Evolutionary conservation across 2,888 invertebrate genomes (phyloP).

Genomic region (Leptura quadrifasciata): DNA sequence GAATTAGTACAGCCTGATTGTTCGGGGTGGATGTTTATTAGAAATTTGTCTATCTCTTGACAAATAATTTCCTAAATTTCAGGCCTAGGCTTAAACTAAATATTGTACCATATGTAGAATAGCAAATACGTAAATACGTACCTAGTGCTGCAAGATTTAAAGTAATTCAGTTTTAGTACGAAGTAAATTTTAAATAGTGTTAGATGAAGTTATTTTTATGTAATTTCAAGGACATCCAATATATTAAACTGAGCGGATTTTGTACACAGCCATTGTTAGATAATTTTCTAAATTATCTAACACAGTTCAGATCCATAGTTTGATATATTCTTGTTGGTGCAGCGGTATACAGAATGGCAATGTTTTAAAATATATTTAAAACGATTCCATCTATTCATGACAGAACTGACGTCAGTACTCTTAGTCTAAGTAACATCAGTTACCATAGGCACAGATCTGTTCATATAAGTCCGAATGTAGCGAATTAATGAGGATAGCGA

Average conservation of each 20-base stretch:
- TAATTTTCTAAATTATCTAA: conserved; percentile 28
- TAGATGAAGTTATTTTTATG: neutral
- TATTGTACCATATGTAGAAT: conserved; percentile 29
- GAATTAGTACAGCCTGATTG: neutral
- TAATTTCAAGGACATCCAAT: neutral
- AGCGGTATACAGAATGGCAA: conserved; percentile 8
- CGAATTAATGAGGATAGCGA: too few species aligned
- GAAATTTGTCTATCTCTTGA: neutral
- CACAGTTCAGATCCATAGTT: conserved; percentile 7
- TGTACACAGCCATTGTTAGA: conserved; percentile 32
- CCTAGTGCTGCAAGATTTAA: neutral
- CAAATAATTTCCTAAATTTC: conserved; percentile 30
- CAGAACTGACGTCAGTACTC: too few species aligned
- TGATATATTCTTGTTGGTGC: neutral
- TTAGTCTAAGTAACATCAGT: too few species aligned
- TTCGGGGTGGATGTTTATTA: neutral
- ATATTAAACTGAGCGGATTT: neutral
- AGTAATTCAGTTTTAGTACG: neutral
- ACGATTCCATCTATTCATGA: too few species aligned
- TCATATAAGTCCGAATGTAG: too few species aligned
- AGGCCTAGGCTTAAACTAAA: conserved; percentile 31
- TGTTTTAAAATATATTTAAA: neutral
- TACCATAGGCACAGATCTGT: too few species aligned
- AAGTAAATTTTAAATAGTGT: neutral
- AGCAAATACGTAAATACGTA: conserved; percentile 2